A percentile compares a stretch with the other conserved stretches of the same genome.
Conservation (phyloP, 2,113 vertebrate species). For the rabbit (Oryctolagus cuniculus) region DNA sequence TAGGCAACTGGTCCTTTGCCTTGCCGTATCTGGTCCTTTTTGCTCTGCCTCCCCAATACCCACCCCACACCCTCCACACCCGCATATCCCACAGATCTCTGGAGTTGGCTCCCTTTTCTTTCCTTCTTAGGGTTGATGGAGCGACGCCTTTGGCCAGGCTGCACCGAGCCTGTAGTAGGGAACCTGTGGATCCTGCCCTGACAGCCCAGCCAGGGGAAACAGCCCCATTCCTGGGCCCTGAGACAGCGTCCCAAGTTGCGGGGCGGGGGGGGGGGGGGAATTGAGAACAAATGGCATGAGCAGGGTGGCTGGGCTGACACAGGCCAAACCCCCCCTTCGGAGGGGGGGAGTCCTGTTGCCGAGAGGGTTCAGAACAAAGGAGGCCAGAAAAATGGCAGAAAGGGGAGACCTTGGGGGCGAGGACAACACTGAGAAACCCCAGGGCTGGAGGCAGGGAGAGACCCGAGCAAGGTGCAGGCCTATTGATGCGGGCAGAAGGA, state of each 20-base stretch:
- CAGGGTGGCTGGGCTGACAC: background rate
- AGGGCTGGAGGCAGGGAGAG: background rate
- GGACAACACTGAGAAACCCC: background rate
- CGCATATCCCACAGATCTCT: background rate
- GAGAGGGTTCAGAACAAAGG: conserved; percentile 64
- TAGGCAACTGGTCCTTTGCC: background rate
- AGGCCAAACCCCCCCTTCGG: background rate
- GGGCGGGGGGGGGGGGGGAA: background rate
- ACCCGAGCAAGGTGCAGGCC: background rate
- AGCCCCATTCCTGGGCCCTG: background rate
- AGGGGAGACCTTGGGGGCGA: background rate
- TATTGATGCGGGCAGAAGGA: background rate
- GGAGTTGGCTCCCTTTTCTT: background rate
- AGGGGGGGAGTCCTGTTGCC: background rate
- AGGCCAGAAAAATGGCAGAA: background rate
- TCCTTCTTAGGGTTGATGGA: conserved; percentile 51
- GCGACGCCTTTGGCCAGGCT: background rate
- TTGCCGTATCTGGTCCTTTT: background rate
- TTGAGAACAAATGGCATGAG: background rate
- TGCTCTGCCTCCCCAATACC: no score
- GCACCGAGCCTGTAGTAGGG: background rate
- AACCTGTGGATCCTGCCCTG: background rate
- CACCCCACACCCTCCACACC: no score
- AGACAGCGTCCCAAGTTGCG: background rate
- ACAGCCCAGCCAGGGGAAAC: background rate